A percentile compares a stretch with the other conserved stretches of the same genome.
phyloP scores from a whole-genome alignment of 2,113 vertebrate genomes.

The Xenopus borealis region DNA sequence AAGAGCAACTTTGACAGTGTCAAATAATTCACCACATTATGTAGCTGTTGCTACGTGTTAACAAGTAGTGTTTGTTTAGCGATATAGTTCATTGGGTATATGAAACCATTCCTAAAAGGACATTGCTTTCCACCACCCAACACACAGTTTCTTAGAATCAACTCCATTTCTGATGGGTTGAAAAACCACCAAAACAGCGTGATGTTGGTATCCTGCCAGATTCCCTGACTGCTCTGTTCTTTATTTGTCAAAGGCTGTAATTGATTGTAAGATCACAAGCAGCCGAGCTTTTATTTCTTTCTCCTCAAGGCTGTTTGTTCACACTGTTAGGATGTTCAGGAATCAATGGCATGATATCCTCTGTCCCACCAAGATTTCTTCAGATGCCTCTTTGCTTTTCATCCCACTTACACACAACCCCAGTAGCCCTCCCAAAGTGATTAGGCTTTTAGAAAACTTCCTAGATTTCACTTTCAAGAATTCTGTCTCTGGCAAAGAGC shows the following conservation, averaged over 20 bases:
- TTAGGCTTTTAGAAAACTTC: too few species aligned
- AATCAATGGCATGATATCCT: conserved; percentile 5
- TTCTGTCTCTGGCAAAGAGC: too few species aligned
- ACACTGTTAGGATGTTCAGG: conserved; percentile 23
- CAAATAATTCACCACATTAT: too few species aligned
- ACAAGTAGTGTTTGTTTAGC: too few species aligned
- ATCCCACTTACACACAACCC: too few species aligned
- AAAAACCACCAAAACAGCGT: conserved; percentile 27
- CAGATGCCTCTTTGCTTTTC: too few species aligned
- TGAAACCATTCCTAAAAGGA: neutral
- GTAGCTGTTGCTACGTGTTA: too few species aligned
- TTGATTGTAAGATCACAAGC: conserved; percentile 37
- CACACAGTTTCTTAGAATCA: conserved; percentile 51
- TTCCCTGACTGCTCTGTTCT: conserved; percentile 46
- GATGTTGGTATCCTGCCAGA: conserved; percentile 55
- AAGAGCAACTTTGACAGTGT: too few species aligned
- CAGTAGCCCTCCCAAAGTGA: too few species aligned
- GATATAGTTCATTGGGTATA: too few species aligned
- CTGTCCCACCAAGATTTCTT: neutral
- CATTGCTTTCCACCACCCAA: neutral
- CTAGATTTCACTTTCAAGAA: too few species aligned
- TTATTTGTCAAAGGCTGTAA: conserved; percentile 54
- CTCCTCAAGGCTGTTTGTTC: conserved; percentile 24
- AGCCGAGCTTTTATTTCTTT: conserved; percentile 21
- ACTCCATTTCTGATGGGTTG: conserved; percentile 34